Evolutionary conservation across 2,797 vertebrate species (phyloP), one percentile per base, ranked within the genome.

Genomic region (Tiaroga cobitis): DNA sequence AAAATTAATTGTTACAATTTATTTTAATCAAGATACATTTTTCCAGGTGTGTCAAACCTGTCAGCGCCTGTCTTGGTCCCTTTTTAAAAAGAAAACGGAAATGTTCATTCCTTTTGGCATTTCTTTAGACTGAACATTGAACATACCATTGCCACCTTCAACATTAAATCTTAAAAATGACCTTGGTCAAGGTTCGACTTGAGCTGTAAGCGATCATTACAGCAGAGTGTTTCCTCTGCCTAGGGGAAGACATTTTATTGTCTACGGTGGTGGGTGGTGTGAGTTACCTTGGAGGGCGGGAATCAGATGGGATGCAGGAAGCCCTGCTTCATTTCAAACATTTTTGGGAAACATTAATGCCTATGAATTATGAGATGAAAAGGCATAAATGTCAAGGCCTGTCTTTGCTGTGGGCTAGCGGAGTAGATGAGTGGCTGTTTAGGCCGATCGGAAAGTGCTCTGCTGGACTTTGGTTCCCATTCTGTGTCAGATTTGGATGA

Each of bases 401-500:
- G 8, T 65, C 69, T 37, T 63, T 67, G 72, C 65, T 81, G 61
- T 85, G 5, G 80, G 65, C 32, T n/a, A 56, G 59, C 34, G 41
- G 63, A 83, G 77, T 63, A 63, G 70, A 56, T 83, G 86, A 87
- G 68, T 81, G 83, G 69, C 85, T 37, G 46, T 69, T 51, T 37
- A 49, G 39, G 29, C 49, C 1, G 8, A 63, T 56, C 4, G 18
- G 29, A 61, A 11, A 79, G 51, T 8, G 43, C 15, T 89, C 61
- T 74, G 65, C 26, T 76, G 82, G 81, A 80, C 83, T 51, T 72
- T 74, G 78, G 85, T 81, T 80, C 39, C 77, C 87, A 84, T 85
- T 89, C 85, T 84, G 81, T 87, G 89, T 90, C 92, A 90, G 88
- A 92, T 92, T 89, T 90, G 92, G 92, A 94, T 86, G 76, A 87